A percentile compares a stretch with the other conserved stretches of the same genome.
phyloP scores from a whole-genome alignment of 2,113 vertebrate genomes.

The Oplegnathus fasciatus region DNA sequence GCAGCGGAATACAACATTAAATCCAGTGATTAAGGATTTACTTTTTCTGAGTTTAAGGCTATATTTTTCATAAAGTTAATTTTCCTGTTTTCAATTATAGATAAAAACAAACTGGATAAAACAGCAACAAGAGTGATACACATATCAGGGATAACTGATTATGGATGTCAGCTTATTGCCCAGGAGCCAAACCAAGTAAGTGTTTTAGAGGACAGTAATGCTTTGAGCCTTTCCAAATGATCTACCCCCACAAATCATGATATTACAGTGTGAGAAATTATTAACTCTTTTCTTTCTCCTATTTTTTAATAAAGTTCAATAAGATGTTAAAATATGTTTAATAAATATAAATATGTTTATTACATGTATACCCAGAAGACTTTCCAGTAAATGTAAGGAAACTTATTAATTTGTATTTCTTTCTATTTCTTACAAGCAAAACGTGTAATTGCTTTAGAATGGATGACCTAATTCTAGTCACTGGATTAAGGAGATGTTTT shows the following conservation, averaged over 20 bases:
- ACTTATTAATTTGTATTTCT: too few species aligned
- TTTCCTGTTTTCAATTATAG: constrained; percentile 4
- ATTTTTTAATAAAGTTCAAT: constrained; percentile 62
- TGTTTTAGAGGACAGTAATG: constrained; percentile 36
- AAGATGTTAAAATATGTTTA: background rate
- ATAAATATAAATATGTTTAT: background rate
- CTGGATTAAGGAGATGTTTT: too few species aligned
- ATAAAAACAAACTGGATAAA: constrained; percentile 10
- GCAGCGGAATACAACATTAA: background rate
- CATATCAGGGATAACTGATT: constrained; percentile 8
- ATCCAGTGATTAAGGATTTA: background rate
- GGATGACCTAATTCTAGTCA: too few species aligned
- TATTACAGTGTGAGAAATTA: constrained; percentile 47
- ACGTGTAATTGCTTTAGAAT: too few species aligned
- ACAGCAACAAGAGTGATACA: background rate
- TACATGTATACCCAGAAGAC: background rate
- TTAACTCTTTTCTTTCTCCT: constrained; percentile 11
- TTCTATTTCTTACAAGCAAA: too few species aligned
- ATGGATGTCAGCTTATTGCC: constrained; percentile 13
- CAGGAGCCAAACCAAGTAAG: background rate
- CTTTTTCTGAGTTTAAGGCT: background rate
- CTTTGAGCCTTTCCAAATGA: constrained; percentile 40
- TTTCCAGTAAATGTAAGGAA: background rate
- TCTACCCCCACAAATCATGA: constrained; percentile 18
- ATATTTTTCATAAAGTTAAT: background rate